phyloP scores from a whole-genome alignment of 2,113 vertebrate genomes.

The Hepsetus odoe region DNA sequence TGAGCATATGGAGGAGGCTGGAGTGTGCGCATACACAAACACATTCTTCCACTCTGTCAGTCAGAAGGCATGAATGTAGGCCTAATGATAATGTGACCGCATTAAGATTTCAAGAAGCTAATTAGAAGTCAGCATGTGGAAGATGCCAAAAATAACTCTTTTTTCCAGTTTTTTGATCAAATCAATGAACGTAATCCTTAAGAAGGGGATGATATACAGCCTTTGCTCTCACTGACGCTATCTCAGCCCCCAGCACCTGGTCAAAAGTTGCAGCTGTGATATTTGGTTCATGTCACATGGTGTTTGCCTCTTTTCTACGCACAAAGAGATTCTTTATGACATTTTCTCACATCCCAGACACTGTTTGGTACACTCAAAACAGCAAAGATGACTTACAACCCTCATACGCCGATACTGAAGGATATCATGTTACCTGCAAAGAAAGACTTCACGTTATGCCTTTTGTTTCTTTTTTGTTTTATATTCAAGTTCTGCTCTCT shows the following conservation, averaged over 20 bases:
- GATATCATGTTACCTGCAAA: too few relatives aligned
- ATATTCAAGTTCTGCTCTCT: not conserved
- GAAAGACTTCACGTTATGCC: not conserved
- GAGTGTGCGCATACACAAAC: not conserved
- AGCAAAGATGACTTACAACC: not conserved
- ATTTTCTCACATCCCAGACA: not conserved
- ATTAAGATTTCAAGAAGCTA: conserved; percentile 37
- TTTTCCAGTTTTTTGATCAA: not conserved
- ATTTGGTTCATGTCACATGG: not conserved
- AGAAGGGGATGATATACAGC: not conserved
- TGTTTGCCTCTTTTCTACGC: not conserved
- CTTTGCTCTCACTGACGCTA: not conserved
- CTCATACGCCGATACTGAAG: not conserved
- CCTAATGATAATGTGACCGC: conserved; percentile 28
- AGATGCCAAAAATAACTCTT: conserved; percentile 16
- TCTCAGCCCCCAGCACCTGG: not conserved
- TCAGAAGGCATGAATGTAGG: conserved; percentile 4
- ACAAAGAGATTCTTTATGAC: not conserved
- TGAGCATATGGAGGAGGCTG: conserved; percentile 15
- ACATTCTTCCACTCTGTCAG: not conserved
- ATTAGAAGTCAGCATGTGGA: conserved; percentile 26
- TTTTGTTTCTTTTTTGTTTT: not conserved
- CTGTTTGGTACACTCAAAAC: not conserved
- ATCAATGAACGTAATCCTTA: not conserved
- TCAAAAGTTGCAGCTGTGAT: not conserved